Base-by-base conservation (phyloP, 2,888 invertebrate species). In the Lomographa bimaculata region DNA sequence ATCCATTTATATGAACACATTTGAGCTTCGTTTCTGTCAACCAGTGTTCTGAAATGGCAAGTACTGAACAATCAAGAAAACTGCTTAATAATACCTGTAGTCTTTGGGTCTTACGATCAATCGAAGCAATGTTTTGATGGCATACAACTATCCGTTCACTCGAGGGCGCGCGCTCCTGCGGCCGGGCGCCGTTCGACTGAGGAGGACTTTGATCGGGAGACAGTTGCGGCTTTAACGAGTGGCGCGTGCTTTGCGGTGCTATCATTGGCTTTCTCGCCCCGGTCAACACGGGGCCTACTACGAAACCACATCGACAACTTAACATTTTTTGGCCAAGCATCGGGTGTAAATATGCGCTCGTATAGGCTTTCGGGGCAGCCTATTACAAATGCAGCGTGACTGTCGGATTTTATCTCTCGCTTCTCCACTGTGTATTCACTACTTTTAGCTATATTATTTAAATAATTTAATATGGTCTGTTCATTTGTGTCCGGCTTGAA, bases 271-370 rank as follows among this genome's bases (percentile, higher is more conserved):
- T n/a, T 5, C 3, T 6, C 8, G 5, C 37, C 37, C 37, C 28
- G 37, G n/a, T 4, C 9, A 5, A 2, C 2, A 12, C 37, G 23
- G 23, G 24, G 29, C 17, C 27, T 19, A 10, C 23, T 8, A 11
- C 11, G 37, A 37, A 37, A 37, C 37, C 37, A 27, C 17, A 28
- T 21, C 1, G 37, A 29, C 1, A 37, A n/a, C 9, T 27, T 29
- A 5, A 37, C 37, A 1, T 29, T n/a, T 5, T n/a, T 6, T 1
- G 37, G 37, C 37, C 37, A 37, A 11, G 37, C 7, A 18, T 3
- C 5, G 1, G 37, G 28, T 9, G 23, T 10, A 8, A 14, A 17
- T 1, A 29, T 1, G 3, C 2, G 8, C 6, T 19, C 24, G 6
- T 37, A 37, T 5, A 23, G 7, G 7, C 23, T 17, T 10, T 37